Base-by-base conservation (phyloP, 2,797 vertebrate genomes). In the Girardinus metallicus region DNA sequence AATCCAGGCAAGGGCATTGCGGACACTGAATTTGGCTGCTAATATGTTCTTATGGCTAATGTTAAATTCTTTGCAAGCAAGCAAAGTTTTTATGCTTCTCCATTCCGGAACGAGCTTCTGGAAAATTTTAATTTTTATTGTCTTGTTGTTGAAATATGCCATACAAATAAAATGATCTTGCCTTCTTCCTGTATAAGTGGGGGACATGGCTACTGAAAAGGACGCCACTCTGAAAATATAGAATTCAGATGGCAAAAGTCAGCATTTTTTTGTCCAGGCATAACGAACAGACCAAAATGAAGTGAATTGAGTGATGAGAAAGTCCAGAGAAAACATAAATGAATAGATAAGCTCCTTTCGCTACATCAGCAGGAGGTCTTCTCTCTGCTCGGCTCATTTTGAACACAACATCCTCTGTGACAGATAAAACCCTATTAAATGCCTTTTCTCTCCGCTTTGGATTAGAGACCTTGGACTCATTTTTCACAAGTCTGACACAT, bases 381-480 rank as follows among this genome's bases (percentile, higher is more conserved):
- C 84, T 83, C 76, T 78, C 49, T 16, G 80, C 79, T 86, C 39
- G 1, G 76, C 80, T 89, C 85, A 64, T 85, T 89, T 76, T 57
- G 6, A 80, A 80, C 41, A 31, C 79, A 83, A 73, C 76, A 76
- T 83, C 41, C 68, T 46, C 41, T 71, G 39, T 44, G 68, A 71
- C 64, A 85, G 85, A 89, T 85, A 87, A 92, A 87, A 78, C 78
- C 60, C 36, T 86, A 88, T 87, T 77, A 80, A 87, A 82, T 68
- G 70, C 9, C 15, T 39, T 81, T 80, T 75, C 64, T 83, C 74
- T 78, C 64, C 51, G 76, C 51, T 74, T 36, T 21, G 80, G 79
- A 89, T 91, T 87, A 89, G 62, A 86, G 82, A 74, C 73, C 55
- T 80, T 77, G 83, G 78, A 49, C 79, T 89, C 6, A 44, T 82